Evolutionary conservation across 2,113 vertebrate species (phyloP).

Genomic region (Edolisoma coerulescens): DNA sequence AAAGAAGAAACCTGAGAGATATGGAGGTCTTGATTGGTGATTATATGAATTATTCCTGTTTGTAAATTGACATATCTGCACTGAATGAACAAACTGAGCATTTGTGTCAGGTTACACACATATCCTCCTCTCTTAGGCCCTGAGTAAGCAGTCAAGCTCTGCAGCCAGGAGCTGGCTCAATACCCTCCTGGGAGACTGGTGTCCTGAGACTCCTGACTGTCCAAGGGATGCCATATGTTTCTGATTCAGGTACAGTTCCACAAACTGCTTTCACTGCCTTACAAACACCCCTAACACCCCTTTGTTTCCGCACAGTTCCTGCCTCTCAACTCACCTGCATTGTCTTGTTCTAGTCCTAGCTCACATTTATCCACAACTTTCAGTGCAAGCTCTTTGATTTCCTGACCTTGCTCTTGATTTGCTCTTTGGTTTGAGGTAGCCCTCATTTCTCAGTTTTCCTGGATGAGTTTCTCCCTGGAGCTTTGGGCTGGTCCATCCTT

Average conservation of each 20-base stretch:
- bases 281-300: not conserved
- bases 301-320: not conserved
- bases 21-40: accelerated
- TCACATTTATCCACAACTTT: not conserved
- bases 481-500: not conserved
- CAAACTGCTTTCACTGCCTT: not conserved
- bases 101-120: not conserved
- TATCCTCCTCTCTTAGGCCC: not conserved
- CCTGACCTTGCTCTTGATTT: not conserved
- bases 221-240: not conserved
- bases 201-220: not conserved
- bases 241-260: not conserved
- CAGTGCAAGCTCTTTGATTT: not conserved
- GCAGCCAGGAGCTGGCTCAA: not conserved
- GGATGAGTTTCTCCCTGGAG: not conserved
- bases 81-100: not conserved
- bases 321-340: not conserved
- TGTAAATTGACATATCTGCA: not conserved
- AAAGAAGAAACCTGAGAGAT: not conserved
- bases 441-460: not conserved
- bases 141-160: not conserved
- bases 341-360: not conserved
- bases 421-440: not conserved
- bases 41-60: not conserved
- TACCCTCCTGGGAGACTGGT: not conserved